A percentile compares a stretch with the other conserved stretches of the same genome.
These are phyloP conservation scores for Wiebesia pumilae DNA, from an alignment of 1,140 invertebrate genomes.

Conservation along the genomic window DNA sequence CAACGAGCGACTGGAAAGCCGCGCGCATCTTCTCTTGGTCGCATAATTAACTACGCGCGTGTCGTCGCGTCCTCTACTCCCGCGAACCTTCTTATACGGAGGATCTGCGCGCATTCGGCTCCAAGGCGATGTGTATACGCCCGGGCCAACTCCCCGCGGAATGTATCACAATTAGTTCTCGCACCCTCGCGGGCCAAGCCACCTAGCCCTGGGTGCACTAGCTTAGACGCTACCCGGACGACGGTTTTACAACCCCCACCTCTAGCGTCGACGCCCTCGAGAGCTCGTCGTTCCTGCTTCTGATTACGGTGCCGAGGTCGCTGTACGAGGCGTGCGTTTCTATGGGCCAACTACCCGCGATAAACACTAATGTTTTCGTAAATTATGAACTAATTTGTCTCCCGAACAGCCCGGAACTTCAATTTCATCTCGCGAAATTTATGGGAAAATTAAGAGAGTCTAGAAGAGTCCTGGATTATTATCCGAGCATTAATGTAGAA, in stretches of 20 bases:
- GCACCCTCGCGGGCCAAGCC: constrained; percentile 54
- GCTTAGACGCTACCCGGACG: background rate
- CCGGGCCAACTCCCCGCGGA: constrained; percentile 65
- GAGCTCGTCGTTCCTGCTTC: background rate
- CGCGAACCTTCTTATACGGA: background rate
- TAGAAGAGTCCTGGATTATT: too few relatives aligned
- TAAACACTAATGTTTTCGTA: constrained; percentile 22
- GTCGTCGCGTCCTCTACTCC: constrained; percentile 66
- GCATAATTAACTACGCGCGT: constrained; percentile 31
- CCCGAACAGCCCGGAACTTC: background rate
- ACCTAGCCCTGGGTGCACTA: background rate
- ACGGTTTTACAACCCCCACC: background rate
- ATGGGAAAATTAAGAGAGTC: background rate
- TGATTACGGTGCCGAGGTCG: background rate
- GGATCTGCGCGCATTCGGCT: background rate
- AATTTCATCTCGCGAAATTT: background rate
- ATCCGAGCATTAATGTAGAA: too few relatives aligned
- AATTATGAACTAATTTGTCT: constrained; percentile 21
- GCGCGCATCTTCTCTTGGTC: background rate
- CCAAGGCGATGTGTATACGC: background rate
- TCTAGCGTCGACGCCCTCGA: background rate
- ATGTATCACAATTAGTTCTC: constrained; percentile 71
- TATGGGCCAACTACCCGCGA: background rate
- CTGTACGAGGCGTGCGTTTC: background rate
- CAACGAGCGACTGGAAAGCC: background rate